Base-by-base conservation (phyloP, 2,113 vertebrate genomes). In the Menidia beryllina region DNA sequence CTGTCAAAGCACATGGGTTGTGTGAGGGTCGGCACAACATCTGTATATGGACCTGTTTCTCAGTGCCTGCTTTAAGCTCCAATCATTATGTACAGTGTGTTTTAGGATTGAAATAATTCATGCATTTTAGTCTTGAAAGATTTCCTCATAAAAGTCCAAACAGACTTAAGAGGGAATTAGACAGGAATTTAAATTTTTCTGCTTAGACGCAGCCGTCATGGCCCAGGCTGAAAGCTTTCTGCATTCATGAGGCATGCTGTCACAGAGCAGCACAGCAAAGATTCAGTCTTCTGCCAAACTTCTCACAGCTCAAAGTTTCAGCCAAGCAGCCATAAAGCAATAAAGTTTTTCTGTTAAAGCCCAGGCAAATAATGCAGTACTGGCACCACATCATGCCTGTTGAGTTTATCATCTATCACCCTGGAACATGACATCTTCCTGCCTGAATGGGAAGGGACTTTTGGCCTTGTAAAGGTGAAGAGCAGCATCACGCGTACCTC, bases 391-490 rank as follows among this genome's bases (percentile, higher is more conserved):
- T 24, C 25, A n/a, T 7, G 23, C 24, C 14, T n/a, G n/a, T n/a
- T n/a, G n/a, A n/a, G n/a, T n/a, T 23, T 58, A 5, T 21, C 36
- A 51, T 51, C 25, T 24, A 51, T 2, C 25, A 51, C 6, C 25
- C 14, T 27, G 14, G 26, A 15, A 3, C 13, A 30, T 17, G 15
- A 27, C 24, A 25, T 59, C 23, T 43, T 19, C 38, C 38, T 24
- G 21, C 41, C 36, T 23, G 39, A 23, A 24, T 41, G 14, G 38
- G 3, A 5, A 1, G 13, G 20, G 25, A 0, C 0, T 3, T 47
- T 47, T 48, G 58, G 12, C 1, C 58, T 61, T 47, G 25, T 30
- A 27, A 41, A 61, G 26, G n/a, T 61, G 41, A 48, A 61, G 7
- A 26, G 15, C 58, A 60, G 25, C 12, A 21, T 30, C 13, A 61